A percentile compares a stretch with the other conserved stretches of the same genome.
These are phyloP conservation scores for Engraulis encrasicolus DNA, from an alignment of 2,113 vertebrate species.

Conservation along the genomic window DNA sequence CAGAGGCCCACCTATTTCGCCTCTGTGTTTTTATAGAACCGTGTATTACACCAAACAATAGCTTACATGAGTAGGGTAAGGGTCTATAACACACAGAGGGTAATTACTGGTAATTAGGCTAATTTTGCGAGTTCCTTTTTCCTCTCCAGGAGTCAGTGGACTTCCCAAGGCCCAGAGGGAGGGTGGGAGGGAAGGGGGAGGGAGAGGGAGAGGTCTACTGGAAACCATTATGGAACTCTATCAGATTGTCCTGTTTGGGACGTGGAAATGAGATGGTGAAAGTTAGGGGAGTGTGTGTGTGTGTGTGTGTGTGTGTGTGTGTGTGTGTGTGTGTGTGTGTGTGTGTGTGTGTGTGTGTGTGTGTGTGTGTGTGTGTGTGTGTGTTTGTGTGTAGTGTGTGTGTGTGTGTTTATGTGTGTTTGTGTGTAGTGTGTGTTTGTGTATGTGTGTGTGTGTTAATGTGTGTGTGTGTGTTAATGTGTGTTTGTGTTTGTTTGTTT, in stretches of 20 bases:
- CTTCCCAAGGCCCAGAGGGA: constrained; percentile 25
- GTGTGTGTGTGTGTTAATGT: constrained; percentile 49
- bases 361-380: constrained; percentile 40
- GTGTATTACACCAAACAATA: too few species aligned
- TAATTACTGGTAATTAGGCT: constrained; percentile 8
- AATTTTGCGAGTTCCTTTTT: constrained; percentile 15
- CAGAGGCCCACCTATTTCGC: too few species aligned
- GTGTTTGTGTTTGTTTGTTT: constrained; percentile 21
- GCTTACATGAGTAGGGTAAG: background rate
- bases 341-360: constrained; percentile 39
- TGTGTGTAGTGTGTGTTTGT: constrained; percentile 29
- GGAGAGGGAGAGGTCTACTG: constrained; percentile 18
- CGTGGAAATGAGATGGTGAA: constrained; percentile 26
- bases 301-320: constrained; percentile 37
- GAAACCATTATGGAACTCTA: constrained; percentile 28
- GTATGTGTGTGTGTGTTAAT: constrained; percentile 35
- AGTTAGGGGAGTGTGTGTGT: constrained; percentile 21
- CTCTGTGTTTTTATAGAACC: too few species aligned
- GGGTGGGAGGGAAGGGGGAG: too few species aligned
- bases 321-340: constrained; percentile 35
- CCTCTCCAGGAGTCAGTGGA: background rate
- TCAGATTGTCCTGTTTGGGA: constrained; percentile 53
- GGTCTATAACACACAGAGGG: background rate
- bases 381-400: constrained; percentile 4
- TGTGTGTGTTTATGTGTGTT: constrained; percentile 37